Evolutionary conservation across 2,888 invertebrate species (phyloP).

Genomic region (Sinopyrophorus schimmeli): DNA sequence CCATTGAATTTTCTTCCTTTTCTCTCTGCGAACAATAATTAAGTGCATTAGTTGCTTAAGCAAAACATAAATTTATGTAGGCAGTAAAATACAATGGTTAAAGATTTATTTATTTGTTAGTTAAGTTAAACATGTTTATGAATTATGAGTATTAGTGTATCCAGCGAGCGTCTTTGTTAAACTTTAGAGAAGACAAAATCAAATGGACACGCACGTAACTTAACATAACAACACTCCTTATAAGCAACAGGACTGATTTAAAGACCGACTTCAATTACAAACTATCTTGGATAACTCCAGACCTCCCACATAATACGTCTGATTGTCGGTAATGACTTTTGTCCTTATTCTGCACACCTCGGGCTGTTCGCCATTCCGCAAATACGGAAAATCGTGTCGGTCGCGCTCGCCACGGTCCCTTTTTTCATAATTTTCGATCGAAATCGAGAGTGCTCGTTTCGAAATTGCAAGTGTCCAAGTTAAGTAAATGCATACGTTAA

Average conservation of each 20-base stretch:
- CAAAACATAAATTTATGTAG: neutral
- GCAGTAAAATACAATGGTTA: neutral
- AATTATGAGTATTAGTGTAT: neutral
- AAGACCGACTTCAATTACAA: conserved; percentile 14
- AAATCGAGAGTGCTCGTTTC: no score
- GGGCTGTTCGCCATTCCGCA: conserved; percentile 1
- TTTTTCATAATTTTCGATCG: no score
- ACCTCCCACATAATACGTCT: conserved; percentile 26
- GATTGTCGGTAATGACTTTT: conserved; percentile 20
- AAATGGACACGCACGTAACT: conserved; percentile 11
- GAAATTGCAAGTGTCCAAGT: no score
- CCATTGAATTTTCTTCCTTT: no score
- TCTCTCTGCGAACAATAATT: no score
- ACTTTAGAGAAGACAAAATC: no score
- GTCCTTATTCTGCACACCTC: conserved; percentile 6
- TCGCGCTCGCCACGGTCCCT: no score
- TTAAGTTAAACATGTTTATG: neutral
- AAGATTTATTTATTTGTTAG: neutral
- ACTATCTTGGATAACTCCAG: conserved; percentile 6
- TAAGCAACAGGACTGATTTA: conserved; percentile 22
- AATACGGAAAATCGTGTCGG: neutral
- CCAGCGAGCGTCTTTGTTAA: neutral
- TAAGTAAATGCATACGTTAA: no score
- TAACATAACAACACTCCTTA: conserved; percentile 19
- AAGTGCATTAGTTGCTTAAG: neutral